phyloP scores from a whole-genome alignment of 2,113 vertebrate species.

The Clarias gariepinus region DNA sequence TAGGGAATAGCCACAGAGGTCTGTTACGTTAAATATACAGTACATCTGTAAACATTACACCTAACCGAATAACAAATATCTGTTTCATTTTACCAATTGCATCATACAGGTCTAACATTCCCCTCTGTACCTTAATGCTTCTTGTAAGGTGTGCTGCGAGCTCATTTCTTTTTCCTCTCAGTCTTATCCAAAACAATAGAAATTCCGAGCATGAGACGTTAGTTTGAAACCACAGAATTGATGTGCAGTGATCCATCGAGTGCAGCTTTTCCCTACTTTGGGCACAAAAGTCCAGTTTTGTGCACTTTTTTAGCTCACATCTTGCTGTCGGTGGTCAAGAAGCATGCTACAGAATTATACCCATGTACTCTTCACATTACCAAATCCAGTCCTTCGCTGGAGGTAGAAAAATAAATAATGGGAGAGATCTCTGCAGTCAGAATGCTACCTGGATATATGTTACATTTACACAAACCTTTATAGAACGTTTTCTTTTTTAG shows the following conservation, averaged over 20 bases:
- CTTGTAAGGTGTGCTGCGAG: neutral
- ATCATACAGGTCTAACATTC: neutral
- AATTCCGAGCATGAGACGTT: conserved; percentile 55
- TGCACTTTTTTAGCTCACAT: conserved; percentile 45
- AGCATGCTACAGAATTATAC: conserved; percentile 49
- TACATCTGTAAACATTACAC: neutral
- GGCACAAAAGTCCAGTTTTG: conserved; percentile 42
- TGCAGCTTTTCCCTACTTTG: conserved; percentile 19
- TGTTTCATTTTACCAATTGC: neutral
- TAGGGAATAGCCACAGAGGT: neutral
- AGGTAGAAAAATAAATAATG: conserved; percentile 51
- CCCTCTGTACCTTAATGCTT: neutral
- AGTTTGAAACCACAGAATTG: conserved; percentile 33
- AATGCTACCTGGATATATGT: conserved; percentile 63
- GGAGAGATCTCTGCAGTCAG: conserved; percentile 58
- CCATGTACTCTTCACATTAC: conserved; percentile 51
- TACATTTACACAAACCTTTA: conserved; percentile 63
- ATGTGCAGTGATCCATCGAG: conserved; percentile 40
- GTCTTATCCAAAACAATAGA: conserved; percentile 60
- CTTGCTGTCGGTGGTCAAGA: conserved; percentile 54
- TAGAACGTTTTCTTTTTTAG: conserved; percentile 80
- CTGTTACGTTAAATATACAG: neutral
- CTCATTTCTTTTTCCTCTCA: neutral
- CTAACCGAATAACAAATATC: neutral
- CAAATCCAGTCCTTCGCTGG: conserved; percentile 43